A percentile compares a stretch with the other conserved stretches of the same genome.
phyloP scores from a whole-genome alignment of 2,113 vertebrate genomes.

The Microcebus lehilahytsara region DNA sequence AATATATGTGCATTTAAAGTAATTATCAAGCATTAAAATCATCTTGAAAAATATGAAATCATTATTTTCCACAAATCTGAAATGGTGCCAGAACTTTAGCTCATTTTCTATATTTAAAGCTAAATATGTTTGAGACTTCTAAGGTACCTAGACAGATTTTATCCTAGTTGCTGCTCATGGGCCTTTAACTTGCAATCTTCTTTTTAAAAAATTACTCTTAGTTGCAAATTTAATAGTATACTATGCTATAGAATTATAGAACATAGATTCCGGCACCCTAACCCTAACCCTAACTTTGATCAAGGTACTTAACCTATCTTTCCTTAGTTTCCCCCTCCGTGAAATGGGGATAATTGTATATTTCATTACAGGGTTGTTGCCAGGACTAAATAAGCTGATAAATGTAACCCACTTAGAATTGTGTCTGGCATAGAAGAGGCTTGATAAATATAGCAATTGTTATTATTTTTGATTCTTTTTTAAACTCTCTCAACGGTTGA shows the following conservation, averaged over 20 bases:
- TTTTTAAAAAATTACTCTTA: not conserved
- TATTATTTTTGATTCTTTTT: constrained; percentile 16
- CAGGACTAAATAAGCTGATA: constrained; percentile 17
- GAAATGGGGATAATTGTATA: constrained; percentile 28
- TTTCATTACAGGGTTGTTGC: not conserved
- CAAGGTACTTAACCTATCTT: not conserved
- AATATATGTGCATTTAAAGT: constrained; percentile 72
- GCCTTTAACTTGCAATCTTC: not conserved
- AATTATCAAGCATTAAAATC: constrained; percentile 67
- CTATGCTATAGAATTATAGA: not conserved
- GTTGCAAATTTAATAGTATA: not conserved
- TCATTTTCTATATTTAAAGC: constrained; percentile 46
- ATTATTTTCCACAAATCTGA: constrained; percentile 44
- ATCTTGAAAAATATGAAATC: constrained; percentile 61
- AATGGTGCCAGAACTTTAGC: constrained; percentile 11
- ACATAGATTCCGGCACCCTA: not conserved
- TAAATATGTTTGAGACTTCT: constrained; percentile 19
- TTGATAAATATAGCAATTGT: constrained; percentile 52
- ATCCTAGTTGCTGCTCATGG: not conserved
- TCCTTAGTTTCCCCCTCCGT: not conserved
- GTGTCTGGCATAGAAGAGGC: not conserved
- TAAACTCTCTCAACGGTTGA: constrained; percentile 6
- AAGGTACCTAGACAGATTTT: not conserved
- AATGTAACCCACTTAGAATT: constrained; percentile 11
- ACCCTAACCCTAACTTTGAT: not conserved